These are phyloP conservation scores for Periophthalmus magnuspinnatus DNA, from an alignment of 2,797 vertebrate species.

Conservation along the genomic window DNA sequence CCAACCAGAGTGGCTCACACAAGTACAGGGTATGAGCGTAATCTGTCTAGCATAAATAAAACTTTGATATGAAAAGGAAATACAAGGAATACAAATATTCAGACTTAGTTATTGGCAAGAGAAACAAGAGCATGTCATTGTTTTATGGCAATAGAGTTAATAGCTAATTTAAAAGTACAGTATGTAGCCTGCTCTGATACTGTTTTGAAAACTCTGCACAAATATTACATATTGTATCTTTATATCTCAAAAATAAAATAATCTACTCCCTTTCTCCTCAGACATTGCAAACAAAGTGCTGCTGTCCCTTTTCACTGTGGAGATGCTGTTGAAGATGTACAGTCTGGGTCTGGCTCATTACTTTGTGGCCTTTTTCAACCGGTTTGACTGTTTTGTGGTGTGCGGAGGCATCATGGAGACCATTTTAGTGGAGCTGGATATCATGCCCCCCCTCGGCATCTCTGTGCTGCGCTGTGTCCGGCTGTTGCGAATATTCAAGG, in stretches of 20 bases:
- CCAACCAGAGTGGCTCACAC: conserved; percentile 92
- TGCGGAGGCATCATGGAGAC: conserved; percentile 95
- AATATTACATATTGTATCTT: too few relatives aligned
- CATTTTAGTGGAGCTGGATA: conserved; percentile 91
- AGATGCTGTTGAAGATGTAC: conserved; percentile 93
- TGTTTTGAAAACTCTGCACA: too few relatives aligned
- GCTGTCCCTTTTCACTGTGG: conserved; percentile 88
- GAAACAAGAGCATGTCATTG: too few relatives aligned
- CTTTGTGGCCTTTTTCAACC: conserved; percentile 96
- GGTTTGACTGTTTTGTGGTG: conserved; percentile 98
- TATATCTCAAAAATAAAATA: too few relatives aligned
- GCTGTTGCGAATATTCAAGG: conserved; percentile 94
- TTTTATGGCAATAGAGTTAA: too few relatives aligned
- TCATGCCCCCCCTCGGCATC: conserved; percentile 95
- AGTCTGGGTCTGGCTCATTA: conserved; percentile 85
- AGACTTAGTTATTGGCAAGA: neutral
- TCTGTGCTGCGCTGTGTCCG: conserved; percentile 95
- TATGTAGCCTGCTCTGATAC: too few relatives aligned
- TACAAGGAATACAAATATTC: neutral
- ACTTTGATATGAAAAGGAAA: neutral
- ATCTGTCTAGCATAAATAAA: neutral
- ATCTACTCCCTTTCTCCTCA: conserved; percentile 38
- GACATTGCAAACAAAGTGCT: conserved; percentile 91
- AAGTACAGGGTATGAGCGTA: conserved; percentile 85
- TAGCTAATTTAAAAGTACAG: too few relatives aligned